Conservation (phyloP, 35 echinoderm and acorn worm genomes). For the Heliocidaris tuberculata region DNA sequence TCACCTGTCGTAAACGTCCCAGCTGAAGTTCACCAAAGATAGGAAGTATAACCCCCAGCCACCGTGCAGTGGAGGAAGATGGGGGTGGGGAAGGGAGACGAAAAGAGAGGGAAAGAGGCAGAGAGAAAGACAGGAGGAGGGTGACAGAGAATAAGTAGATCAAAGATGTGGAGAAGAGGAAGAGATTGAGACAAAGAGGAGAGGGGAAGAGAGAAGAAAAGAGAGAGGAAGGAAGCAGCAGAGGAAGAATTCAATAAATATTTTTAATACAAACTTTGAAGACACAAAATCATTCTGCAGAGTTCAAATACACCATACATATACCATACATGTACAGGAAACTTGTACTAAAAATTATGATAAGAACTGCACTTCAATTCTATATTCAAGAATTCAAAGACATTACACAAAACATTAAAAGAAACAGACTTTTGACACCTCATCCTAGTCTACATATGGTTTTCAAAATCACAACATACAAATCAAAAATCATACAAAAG, state of each 20-base stretch:
- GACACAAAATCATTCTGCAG: too few species aligned
- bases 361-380: too few species aligned
- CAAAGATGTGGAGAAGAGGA: not conserved
- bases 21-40: conserved; percentile 27
- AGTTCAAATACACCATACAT: too few species aligned
- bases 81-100: not conserved
- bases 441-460: too few species aligned
- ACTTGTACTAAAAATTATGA: too few species aligned
- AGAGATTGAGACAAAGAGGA: not conserved
- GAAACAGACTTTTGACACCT: too few species aligned
- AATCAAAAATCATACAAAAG: too few species aligned
- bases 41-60: not conserved
- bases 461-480: too few species aligned
- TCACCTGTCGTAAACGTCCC: conserved; percentile 54
- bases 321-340: too few species aligned
- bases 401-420: too few species aligned
- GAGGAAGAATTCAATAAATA: not conserved
- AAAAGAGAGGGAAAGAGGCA: not conserved
- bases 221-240: not conserved
- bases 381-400: too few species aligned
- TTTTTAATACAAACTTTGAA: too few species aligned
- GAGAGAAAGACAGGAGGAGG: not conserved
- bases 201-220: not conserved
- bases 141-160: not conserved
- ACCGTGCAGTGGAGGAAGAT: not conserved